Base-by-base conservation (phyloP, 2,888 invertebrate species). In the Calephelis perditalis region DNA sequence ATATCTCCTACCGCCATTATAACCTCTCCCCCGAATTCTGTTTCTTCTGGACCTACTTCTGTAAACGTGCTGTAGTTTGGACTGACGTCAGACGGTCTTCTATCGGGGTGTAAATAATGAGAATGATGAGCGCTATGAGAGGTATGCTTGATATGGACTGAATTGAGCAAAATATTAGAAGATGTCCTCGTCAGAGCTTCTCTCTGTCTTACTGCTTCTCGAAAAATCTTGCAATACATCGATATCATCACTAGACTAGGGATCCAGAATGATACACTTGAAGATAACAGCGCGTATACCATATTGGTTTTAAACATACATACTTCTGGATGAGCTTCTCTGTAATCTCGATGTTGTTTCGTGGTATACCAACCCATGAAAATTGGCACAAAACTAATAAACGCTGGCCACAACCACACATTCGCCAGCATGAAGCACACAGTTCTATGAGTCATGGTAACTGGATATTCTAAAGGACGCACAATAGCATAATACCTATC, bases 351-450 rank as follows among this genome's bases (percentile, higher is more conserved):
- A 76, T 97, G 96, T 62, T 95, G 94, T 36, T 92, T 92, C 0
- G 98, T 98, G 7, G 98, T 97, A 82, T 98, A 98, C 96, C 98
- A 97, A 58, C 96, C 98, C 86, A 97, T 94, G 82, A 98, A 97
- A 63, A 98, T 98, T 52, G 98, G 98, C 61, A 98, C 94, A 81
- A 98, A 98, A 65, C 98, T 98, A 71, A 99, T 96, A 65, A 98
- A 92, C 0, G 96, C 96, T 0, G 98, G 98, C 76, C 97, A 94
- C 60, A 96, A 93, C 98, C 98, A 99, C 1, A 97, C 98, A 58
- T 96, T 94, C 59, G 95, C 94, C 47, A 97, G 84, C 96, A 96
- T 96, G 62, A 96, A 92, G 62, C 94, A 94, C 3, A 95, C 95
- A 5, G 96, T 95, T 70, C 93, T 92, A 73, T 95, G 94, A 0